Evolutionary conservation across 2,888 invertebrate genomes (phyloP), one percentile per base, ranked within the genome.

Genomic region (Troides helena): DNA sequence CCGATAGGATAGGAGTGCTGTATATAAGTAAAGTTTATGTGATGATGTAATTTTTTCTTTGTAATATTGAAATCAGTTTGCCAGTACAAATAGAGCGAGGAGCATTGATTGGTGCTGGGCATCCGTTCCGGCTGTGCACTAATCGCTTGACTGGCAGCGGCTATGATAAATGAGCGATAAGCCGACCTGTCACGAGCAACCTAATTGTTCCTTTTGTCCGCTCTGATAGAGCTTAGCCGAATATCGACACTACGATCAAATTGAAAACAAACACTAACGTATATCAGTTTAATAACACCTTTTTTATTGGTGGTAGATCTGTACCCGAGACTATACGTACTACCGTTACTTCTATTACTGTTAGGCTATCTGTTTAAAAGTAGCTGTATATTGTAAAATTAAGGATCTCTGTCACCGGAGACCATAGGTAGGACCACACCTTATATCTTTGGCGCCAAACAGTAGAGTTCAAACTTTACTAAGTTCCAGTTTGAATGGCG

Each of bases 61-160:
- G 25, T 53, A 62, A 62, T 63, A 58, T 62, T 63, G n/a, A 46
- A 57, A 68, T 63, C 63, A 63, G 43, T 46, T 30, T 43, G 50
- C 30, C n/a, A 57, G 46, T n/a, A n/a, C 67, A 65, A 62, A 56
- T 68, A 23, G 36, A 63, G 39, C 66, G 62, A 72, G 75, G 74
- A 75, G 72, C 74, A 76, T 77, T 78, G 78, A 79, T 78, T 73
- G 77, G 68, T 74, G 77, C 77, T 76, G 75, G 75, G 74, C 71
- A 69, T 62, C 71, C 72, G 72, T 75, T 74, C 70, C 73, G 72
- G 70, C 71, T 75, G 72, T 75, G 71, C 73, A 74, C 76, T 83
- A 81, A 83, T 83, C 81, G 76, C 75, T 72, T 72, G 72, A 67
- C 69, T 70, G 70, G 53, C 53, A 43, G 64, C 72, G 72, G 56